Conservation (phyloP, 2,888 invertebrate species). For the Acronicta psi region DNA sequence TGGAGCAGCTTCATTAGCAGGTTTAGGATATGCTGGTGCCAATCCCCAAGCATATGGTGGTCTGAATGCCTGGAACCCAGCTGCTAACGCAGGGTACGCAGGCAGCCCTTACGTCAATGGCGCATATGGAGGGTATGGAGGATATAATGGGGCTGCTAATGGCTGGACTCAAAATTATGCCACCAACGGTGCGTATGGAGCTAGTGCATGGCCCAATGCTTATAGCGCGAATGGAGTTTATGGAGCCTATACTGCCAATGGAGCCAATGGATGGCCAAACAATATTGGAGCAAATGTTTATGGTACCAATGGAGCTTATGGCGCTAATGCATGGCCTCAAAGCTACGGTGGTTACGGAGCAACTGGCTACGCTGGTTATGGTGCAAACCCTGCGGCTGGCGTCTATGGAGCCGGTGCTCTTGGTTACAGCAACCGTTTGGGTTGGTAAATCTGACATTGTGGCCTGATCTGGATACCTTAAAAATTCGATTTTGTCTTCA, state of each 20-base stretch:
- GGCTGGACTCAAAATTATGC: conserved; percentile 20
- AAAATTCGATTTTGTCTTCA: too few relatives aligned
- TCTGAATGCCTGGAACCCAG: conserved; percentile 37
- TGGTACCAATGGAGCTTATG: conserved; percentile 30
- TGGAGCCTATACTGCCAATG: conserved; percentile 6
- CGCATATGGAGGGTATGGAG: conserved; percentile 16
- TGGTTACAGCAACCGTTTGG: conserved; percentile 21
- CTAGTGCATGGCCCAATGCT: conserved; percentile 10
- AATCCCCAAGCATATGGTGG: conserved; percentile 46
- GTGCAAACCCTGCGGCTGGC: neutral
- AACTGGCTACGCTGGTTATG: conserved; percentile 10
- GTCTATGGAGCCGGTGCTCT: conserved; percentile 24
- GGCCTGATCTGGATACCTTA: too few relatives aligned
- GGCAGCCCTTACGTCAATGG: conserved; percentile 8
- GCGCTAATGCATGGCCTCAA: conserved; percentile 25
- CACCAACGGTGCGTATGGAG: conserved; percentile 9
- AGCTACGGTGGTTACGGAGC: conserved; percentile 18
- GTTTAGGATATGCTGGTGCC: conserved; percentile 67
- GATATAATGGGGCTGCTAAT: conserved; percentile 17
- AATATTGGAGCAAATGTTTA: conserved; percentile 25
- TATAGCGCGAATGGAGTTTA: conserved; percentile 1
- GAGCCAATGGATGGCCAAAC: conserved; percentile 21
- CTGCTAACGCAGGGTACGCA: neutral
- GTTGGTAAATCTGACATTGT: conserved; percentile 42
- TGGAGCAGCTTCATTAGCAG: conserved; percentile 65